Conservation (phyloP, 2,888 invertebrate genomes). For the Corbicula japonica region DNA sequence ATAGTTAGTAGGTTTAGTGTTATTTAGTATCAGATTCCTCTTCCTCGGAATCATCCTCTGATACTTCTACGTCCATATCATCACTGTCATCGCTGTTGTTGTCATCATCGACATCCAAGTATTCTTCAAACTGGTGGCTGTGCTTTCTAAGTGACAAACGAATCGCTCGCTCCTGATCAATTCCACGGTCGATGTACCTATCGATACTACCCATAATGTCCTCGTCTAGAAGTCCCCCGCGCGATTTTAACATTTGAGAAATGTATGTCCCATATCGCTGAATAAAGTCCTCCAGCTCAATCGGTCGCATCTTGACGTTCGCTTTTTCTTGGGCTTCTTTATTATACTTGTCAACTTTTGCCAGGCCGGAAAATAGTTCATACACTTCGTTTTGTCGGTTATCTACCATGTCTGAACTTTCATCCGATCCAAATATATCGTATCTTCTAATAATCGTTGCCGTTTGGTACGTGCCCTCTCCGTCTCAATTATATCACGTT, state of each 20-base stretch:
- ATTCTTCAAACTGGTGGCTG: constrained; percentile 17
- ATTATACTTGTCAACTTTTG: constrained; percentile 19
- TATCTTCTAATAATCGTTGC: too few relatives aligned
- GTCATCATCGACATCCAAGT: too few relatives aligned
- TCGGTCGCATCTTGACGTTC: constrained; percentile 5
- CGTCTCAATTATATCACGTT: too few relatives aligned
- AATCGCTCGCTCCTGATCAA: neutral
- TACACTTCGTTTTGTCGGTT: too few relatives aligned
- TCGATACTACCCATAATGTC: constrained; percentile 16
- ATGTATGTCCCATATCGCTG: neutral
- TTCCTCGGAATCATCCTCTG: too few relatives aligned
- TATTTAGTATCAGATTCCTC: too few relatives aligned
- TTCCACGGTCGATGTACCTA: constrained; percentile 3
- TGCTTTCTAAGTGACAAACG: constrained; percentile 11
- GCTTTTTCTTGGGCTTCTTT: constrained; percentile 22
- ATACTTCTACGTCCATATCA: constrained; percentile 3
- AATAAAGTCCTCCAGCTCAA: constrained; percentile 10
- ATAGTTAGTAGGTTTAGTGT: too few relatives aligned
- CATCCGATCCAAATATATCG: too few relatives aligned
- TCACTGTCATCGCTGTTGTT: neutral
- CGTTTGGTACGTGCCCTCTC: too few relatives aligned
- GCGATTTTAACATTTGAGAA: constrained; percentile 4
- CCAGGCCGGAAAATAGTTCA: too few relatives aligned
- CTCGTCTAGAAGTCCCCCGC: neutral
- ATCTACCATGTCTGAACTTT: too few relatives aligned